Evolutionary conservation across 2,797 vertebrate species (phyloP), one percentile per base, ranked within the genome.

Genomic region (Chaunax sp.): DNA sequence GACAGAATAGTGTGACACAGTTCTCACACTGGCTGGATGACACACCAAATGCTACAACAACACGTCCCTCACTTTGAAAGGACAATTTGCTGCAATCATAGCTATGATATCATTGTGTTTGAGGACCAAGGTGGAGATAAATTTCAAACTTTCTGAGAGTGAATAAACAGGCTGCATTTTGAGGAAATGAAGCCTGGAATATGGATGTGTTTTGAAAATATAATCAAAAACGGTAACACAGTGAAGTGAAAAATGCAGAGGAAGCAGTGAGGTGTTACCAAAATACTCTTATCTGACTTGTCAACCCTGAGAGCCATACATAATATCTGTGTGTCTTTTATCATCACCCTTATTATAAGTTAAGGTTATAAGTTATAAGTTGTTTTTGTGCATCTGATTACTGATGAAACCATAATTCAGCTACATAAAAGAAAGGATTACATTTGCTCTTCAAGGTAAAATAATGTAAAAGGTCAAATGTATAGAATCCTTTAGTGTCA

Each of bases 11-110:
- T 20, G 72, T 75, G 88, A 85, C 89, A 90, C 81, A 78, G 86
- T 91, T 92, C 90, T 90, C 91, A 91, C 89, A 86, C 80, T 90
- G 76, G 76, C 86, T 83, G 71, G 83, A 85, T 66, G 80, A 73
- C 65, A 72, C 65, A 37, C 41, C 22, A 62, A 78, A 80, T 61
- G 63, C 79, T 46, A 55, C 61, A 64, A 64, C 68, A 69, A 30
- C 46, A 22, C 6, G 12, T 41, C 22, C 40, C 20, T 25, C n/a
- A 14, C 9, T 69, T 35, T 53, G 14, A 37, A 57, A 64, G 55
- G 43, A 3, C 35, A 51, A 51, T 61, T 64, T 25, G 26, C 38
- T 54, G 55, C 43, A 18, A 20, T 44, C 60, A 63, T 65, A 41
- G 63, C 54, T 30, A 76, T 44, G 18, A 58, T 67, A 30, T 56